phyloP scores from a whole-genome alignment of 2,888 invertebrate genomes.

The Periphyllus acericola region DNA sequence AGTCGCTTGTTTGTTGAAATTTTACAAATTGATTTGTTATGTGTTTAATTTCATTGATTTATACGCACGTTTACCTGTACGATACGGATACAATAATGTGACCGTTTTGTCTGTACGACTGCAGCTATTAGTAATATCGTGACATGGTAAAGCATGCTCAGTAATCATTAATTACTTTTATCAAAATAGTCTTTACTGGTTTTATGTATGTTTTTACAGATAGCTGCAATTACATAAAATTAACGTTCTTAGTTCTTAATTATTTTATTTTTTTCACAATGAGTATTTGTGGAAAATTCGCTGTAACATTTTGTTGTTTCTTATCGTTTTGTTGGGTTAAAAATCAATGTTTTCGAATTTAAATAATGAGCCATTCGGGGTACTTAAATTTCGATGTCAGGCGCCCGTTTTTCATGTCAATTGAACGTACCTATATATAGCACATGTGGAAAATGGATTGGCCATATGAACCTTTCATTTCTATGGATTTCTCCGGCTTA shows the following conservation, averaged over 20 bases:
- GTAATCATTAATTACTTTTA: too few relatives aligned
- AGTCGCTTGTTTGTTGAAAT: background rate
- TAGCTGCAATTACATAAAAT: too few relatives aligned
- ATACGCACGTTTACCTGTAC: too few relatives aligned
- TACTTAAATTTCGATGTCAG: background rate
- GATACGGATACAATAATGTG: too few relatives aligned
- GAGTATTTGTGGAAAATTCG: background rate
- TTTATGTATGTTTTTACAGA: too few relatives aligned
- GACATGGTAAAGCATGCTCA: too few relatives aligned
- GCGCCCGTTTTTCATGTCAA: constrained; percentile 26
- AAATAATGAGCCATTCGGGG: constrained; percentile 14
- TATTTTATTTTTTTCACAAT: background rate
- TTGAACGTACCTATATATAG: constrained; percentile 15
- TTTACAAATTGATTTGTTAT: background rate
- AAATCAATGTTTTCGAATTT: constrained; percentile 31
- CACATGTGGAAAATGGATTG: constrained; percentile 5
- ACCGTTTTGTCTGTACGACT: too few relatives aligned
- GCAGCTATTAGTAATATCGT: too few relatives aligned
- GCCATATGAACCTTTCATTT: constrained; percentile 15
- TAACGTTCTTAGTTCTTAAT: too few relatives aligned
- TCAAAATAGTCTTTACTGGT: too few relatives aligned
- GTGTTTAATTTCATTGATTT: too few relatives aligned
- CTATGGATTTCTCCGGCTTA: background rate
- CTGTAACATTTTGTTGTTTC: background rate
- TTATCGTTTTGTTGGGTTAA: background rate